phyloP scores from a whole-genome alignment of 2,888 invertebrate species.

The Euplexia lucipara region DNA sequence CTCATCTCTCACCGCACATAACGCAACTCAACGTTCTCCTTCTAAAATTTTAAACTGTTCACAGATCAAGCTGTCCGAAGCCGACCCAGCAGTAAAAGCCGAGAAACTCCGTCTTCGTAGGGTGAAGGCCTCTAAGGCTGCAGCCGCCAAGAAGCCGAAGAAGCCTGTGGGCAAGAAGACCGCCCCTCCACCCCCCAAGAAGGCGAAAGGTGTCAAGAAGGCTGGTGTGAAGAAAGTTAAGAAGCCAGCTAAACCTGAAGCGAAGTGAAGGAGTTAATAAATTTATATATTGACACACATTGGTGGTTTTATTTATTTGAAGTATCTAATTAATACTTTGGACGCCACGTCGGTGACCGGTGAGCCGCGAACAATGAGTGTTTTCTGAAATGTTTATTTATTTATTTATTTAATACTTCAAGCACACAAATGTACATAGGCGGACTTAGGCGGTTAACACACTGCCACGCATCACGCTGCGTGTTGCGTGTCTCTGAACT shows the following conservation, averaged over 20 bases:
- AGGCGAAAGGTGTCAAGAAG: conserved; percentile 71
- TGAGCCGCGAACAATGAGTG: no score
- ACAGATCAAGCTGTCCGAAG: conserved; percentile 87
- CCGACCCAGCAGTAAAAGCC: conserved; percentile 86
- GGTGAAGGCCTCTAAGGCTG: conserved; percentile 88
- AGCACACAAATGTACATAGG: no score
- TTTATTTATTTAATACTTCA: no score
- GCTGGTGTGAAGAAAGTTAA: conserved; percentile 66
- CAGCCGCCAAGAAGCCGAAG: conserved; percentile 89
- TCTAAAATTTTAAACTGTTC: conserved; percentile 34
- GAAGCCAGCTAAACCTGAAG: conserved; percentile 35
- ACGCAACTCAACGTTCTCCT: background rate
- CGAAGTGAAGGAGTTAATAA: conserved; percentile 74
- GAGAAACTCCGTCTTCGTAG: conserved; percentile 88
- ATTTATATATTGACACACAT: conserved; percentile 65
- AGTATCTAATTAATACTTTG: background rate
- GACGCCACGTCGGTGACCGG: no score
- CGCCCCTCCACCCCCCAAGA: conserved; percentile 84
- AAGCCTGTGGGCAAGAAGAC: conserved; percentile 87
- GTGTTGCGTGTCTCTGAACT: no score
- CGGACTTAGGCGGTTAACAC: no score
- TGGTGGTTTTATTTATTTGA: conserved; percentile 20
- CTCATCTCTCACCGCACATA: accelerated
- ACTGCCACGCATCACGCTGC: no score
- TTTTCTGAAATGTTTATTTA: no score